Evolutionary conservation across 2,113 vertebrate genomes (phyloP).

Genomic region (Sceloporus tristichus): DNA sequence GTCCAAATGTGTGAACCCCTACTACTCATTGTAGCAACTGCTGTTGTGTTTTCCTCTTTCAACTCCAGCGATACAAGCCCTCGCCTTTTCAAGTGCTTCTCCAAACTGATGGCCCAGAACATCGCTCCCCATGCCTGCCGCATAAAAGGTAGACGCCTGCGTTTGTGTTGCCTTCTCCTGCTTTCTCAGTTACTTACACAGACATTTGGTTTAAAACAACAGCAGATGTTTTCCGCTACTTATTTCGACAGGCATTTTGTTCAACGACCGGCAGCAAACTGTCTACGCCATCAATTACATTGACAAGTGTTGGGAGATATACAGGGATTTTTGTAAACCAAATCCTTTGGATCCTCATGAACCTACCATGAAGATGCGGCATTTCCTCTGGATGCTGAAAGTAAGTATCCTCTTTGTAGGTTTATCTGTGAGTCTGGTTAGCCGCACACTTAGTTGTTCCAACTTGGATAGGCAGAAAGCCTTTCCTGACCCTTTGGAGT

Average conservation of each 20-base stretch:
- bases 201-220: background rate
- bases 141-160: slow-evolving; percentile 80
- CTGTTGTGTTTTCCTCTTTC: slow-evolving; percentile 26
- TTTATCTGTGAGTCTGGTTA: background rate
- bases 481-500: too few relatives aligned
- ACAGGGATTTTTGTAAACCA: slow-evolving; percentile 67
- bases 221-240: background rate
- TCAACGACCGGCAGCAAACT: slow-evolving; percentile 67
- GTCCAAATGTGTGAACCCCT: background rate
- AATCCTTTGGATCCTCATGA: slow-evolving; percentile 55
- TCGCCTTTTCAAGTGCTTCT: slow-evolving; percentile 83
- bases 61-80: slow-evolving; percentile 75
- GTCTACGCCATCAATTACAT: slow-evolving; percentile 72
- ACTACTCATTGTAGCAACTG: background rate
- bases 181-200: background rate
- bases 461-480: background rate
- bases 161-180: background rate
- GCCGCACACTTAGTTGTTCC: background rate
- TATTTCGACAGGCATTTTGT: slow-evolving; percentile 81
- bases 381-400: slow-evolving; percentile 90
- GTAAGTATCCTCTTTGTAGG: slow-evolving; percentile 65
- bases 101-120: slow-evolving; percentile 83
- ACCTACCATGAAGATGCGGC: slow-evolving; percentile 81
- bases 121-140: slow-evolving; percentile 82
- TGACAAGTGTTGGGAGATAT: slow-evolving; percentile 85